Conservation (phyloP, 1,140 invertebrate species). For the Pseudomyrmex cubaensis region DNA sequence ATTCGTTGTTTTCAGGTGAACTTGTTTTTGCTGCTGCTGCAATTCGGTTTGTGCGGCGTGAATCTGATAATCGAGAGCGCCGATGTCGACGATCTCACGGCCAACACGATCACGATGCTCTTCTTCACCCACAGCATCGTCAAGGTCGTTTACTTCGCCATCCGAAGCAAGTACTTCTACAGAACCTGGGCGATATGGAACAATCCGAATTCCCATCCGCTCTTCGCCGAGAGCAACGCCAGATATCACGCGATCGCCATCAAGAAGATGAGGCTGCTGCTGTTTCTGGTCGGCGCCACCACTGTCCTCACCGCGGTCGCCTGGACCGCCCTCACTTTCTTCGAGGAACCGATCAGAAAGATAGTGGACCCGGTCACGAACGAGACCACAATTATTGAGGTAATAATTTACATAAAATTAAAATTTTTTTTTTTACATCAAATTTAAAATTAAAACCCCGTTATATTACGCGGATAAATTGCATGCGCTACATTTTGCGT, state of each 20-base stretch:
- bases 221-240: conserved; percentile 93
- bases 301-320: conserved; percentile 87
- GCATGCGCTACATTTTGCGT: too few species aligned
- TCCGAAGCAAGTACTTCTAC: conserved; percentile 91
- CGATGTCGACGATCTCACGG: conserved; percentile 92
- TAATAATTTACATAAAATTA: conserved; percentile 56
- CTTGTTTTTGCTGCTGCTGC: conserved; percentile 87
- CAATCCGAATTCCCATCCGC: conserved; percentile 92
- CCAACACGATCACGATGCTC: conserved; percentile 92
- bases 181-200: conserved; percentile 92
- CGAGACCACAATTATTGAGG: conserved; percentile 88
- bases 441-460: not conserved
- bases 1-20: conserved; percentile 82
- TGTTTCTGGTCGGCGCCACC: conserved; percentile 88
- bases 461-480: not conserved
- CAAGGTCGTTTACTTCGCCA: conserved; percentile 90
- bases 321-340: conserved; percentile 92
- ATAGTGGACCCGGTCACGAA: conserved; percentile 90
- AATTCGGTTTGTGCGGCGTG: conserved; percentile 88
- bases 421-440: not conserved
- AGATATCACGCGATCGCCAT: conserved; percentile 90
- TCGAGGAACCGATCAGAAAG: conserved; percentile 90
- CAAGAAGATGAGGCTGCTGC: conserved; percentile 90
- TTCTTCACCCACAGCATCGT: conserved; percentile 92
- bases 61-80: conserved; percentile 90